These are phyloP conservation scores for Regulus satrapa DNA, from an alignment of 2,113 vertebrate species.

Conservation along the genomic window DNA sequence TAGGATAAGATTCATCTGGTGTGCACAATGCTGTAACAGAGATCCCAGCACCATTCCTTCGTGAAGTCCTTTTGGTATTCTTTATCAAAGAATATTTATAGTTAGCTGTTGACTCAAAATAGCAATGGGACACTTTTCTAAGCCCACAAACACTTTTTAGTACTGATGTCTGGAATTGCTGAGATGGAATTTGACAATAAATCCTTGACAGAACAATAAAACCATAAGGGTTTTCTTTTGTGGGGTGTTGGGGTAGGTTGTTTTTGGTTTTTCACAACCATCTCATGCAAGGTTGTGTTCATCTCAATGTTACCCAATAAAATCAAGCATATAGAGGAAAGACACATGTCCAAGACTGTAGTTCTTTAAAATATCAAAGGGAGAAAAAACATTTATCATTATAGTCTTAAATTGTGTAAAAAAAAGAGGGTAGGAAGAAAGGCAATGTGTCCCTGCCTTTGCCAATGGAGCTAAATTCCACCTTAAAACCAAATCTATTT, in stretches of 20 bases:
- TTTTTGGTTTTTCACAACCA: background rate
- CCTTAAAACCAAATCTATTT: background rate
- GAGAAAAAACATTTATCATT: background rate
- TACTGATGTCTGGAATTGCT: constrained; percentile 17
- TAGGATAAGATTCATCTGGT: background rate
- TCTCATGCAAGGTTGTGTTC: background rate
- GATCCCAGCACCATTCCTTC: background rate
- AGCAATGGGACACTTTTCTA: background rate
- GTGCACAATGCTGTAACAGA: background rate
- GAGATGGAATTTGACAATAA: constrained; percentile 44
- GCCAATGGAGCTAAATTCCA: background rate
- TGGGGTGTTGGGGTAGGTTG: background rate
- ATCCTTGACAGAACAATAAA: constrained; percentile 25
- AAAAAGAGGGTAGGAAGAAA: background rate
- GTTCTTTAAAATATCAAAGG: background rate
- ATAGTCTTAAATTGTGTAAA: background rate
- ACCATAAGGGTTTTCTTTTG: background rate
- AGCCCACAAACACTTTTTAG: background rate
- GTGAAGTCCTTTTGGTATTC: background rate
- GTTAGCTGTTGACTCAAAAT: background rate
- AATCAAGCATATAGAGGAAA: constrained; percentile 26
- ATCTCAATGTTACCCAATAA: background rate
- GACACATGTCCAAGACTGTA: background rate
- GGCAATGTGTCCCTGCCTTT: background rate
- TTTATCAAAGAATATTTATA: background rate